A percentile compares a stretch with the other conserved stretches of the same genome.
Evolutionary conservation across 1,140 invertebrate species (phyloP).

Genomic region (Nixonia krombeini): DNA sequence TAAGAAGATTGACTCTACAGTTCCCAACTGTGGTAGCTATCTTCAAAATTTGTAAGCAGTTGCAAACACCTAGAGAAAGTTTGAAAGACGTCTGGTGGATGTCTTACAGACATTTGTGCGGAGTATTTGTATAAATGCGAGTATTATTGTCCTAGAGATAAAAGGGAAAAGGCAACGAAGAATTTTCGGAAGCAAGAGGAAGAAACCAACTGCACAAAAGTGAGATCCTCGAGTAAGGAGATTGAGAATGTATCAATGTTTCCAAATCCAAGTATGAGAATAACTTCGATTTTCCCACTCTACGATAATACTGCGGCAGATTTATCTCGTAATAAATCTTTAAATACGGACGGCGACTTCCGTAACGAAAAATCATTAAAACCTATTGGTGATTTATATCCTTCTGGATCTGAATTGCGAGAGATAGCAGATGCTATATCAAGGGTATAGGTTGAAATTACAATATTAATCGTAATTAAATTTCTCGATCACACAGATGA

Average conservation of each 20-base stretch:
- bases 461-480: neutral
- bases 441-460: conserved; percentile 50
- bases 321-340: conserved; percentile 15
- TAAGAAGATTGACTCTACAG: conserved; percentile 70
- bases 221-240: conserved; percentile 18
- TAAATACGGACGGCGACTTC: conserved; percentile 17
- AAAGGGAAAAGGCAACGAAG: conserved; percentile 38
- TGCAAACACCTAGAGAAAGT: conserved; percentile 6
- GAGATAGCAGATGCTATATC: conserved; percentile 74
- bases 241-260: conserved; percentile 21
- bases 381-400: conserved; percentile 65
- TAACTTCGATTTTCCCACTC: conserved; percentile 39
- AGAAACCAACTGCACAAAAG: conserved; percentile 27
- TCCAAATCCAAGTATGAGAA: conserved; percentile 43
- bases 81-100: neutral
- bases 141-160: conserved; percentile 15
- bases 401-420: conserved; percentile 67
- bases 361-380: conserved; percentile 58
- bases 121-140: neutral
- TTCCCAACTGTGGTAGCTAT: conserved; percentile 13
- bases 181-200: conserved; percentile 30
- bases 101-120: neutral
- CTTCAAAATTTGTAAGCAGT: conserved; percentile 40
- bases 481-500: neutral
- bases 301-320: conserved; percentile 16